Evolutionary conservation across 2,113 vertebrate genomes (phyloP), one percentile per base, ranked within the genome.

Genomic region (Pseudorectes ferrugineus): DNA sequence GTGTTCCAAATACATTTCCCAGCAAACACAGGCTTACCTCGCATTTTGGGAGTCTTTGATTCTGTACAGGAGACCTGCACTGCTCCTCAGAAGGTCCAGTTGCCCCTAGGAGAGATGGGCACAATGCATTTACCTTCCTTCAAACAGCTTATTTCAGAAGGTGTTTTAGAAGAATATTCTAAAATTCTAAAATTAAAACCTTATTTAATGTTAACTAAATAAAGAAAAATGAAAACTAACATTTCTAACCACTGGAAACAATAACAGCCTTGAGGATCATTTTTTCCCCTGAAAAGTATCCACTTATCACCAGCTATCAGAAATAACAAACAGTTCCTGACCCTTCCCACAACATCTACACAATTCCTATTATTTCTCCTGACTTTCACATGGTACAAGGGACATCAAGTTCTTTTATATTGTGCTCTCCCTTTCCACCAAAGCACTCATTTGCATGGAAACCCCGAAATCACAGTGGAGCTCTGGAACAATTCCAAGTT

Each of bases 41-140:
- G 98, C 88, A 84, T 98, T 98, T 94, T 99, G 99, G 22, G 97
- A 85, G 76, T 99, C 99, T 95, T 99, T 99, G 94, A 99, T 97
- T 85, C 99, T 98, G 94, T 99, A 99, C 16, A 99, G 97, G 55
- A 99, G 98, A 22, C 99, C 99, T 31, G 98, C 98, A 65, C 97
- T 99, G 97, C 99, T 99, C 93, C 98, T 98, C 89, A 99, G 98
- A 54, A 99, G 98, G 93, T 99, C 99, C 98, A 99, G 97, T 42
- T 99, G 98, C 46, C 99, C 99, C 99, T 99, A 96, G 59, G 88
- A 95, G 74, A 93, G 51, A 77, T 10, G 31, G 33, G 22, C 45
- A 95, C 21, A 94, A 26, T 22, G 9, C 15, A 85, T 75, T 89
- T 70, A 84, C 4, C 16, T 78, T 24, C 24, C 20, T 65, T 65